Evolutionary conservation across 2,797 vertebrate species (phyloP), one percentile per base, ranked within the genome.

Genomic region (Myiotriccus ornatus): DNA sequence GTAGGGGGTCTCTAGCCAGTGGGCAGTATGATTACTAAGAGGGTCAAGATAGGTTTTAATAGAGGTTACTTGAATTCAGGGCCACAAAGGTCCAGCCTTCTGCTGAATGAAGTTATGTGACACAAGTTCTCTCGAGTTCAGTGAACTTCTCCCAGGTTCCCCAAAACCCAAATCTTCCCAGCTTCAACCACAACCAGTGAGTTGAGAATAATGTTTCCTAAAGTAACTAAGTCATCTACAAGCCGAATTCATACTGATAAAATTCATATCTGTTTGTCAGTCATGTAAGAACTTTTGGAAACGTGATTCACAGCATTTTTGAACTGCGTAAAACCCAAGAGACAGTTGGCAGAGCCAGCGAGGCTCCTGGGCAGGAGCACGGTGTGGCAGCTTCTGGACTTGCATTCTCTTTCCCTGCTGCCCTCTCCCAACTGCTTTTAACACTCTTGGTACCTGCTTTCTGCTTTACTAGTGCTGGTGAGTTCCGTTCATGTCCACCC

Each of bases 31-130:
- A 84, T 37, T 73, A 16, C 30, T 70, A 67, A 71, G 9, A 49
- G 22, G 62, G 34, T 90, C 59, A 87, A 35, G 46, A 37, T 56
- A 87, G 47, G 27, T 57, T 90, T 50, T 81, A 76, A 65, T 11
- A 75, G 62, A 75, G 39, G 41, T 91, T 52, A 81, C 47, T 82
- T 69, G 52, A 95, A 55, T 80, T 92, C 30, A 35, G 56, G 43
- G 83, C 46, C 14, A 7, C 5, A 20, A 53, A 80, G 14, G 46
- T 52, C 39, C 1, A 8, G 52, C 69, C 49, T 92, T 78, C 63
- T 92, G 67, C 64, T 95, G 87, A 87, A 49, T 44, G 82, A 91
- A 84, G 55, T 88, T 56, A 77, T 13, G 60, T 93, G 55, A 68
- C 55, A 23, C 30, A 37, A 46, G 62, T 87, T 88, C 56, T 91